Percentiles rank a stretch among this genome's conserved stretches.
phyloP scores from a whole-genome alignment of 2,113 vertebrate genomes.

The Arvicanthis niloticus region DNA sequence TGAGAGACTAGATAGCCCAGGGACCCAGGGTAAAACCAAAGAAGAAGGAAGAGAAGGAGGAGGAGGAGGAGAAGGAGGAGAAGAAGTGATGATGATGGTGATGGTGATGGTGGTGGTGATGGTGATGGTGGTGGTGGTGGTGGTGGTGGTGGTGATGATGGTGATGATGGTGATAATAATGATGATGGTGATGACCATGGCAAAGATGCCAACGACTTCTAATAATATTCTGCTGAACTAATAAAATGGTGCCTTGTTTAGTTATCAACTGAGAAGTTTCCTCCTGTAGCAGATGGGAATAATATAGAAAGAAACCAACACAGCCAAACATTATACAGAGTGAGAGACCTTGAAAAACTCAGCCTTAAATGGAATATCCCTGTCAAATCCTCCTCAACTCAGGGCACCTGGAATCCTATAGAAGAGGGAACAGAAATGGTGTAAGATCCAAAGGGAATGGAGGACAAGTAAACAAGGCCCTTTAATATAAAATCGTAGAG shows the following conservation, averaged over 20 bases:
- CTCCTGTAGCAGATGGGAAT: background rate
- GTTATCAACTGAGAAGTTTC: background rate
- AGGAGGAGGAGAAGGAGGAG: background rate
- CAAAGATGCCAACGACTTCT: background rate
- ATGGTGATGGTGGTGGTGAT: too few relatives aligned
- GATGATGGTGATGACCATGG: too few relatives aligned
- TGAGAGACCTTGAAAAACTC: background rate
- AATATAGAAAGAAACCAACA: background rate
- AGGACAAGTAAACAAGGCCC: background rate
- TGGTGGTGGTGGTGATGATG: too few relatives aligned
- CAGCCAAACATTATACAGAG: background rate
- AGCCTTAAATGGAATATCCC: background rate
- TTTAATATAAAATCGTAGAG: background rate
- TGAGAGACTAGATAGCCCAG: background rate
- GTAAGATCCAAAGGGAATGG: background rate
- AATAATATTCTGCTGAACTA: background rate
- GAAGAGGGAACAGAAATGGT: background rate
- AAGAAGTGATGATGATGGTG: background rate
- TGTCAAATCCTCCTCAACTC: background rate
- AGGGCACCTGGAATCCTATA: background rate
- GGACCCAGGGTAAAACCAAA: background rate
- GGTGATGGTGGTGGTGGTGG: too few relatives aligned
- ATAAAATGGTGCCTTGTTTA: background rate
- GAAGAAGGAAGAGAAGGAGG: background rate
- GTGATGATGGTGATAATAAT: too few relatives aligned